Evolutionary conservation across 2,113 vertebrate genomes (phyloP), one percentile per base, ranked within the genome.

Genomic region (Accipiter virgatus): DNA sequence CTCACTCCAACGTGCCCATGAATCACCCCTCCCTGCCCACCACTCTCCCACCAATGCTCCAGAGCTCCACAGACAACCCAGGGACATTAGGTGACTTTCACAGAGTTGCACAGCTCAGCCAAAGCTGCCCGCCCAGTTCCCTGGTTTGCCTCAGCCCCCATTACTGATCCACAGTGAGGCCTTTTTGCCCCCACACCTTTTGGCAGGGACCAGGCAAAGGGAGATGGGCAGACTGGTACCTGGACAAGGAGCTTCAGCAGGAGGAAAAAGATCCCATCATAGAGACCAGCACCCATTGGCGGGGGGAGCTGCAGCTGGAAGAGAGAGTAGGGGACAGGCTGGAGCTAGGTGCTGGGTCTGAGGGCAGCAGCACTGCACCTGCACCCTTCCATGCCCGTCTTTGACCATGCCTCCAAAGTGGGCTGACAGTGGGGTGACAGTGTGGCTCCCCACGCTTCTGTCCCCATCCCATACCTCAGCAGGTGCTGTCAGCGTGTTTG

Each of bases 231-330:
- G 52, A 32, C n/a, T 40, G 66, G 43, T 97, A 98, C 98, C 98
- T 98, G 95, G 27, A 85, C 94, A 58, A 98, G 65, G 4, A 98
- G 92, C 77, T 98, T 98, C 72, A 97, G 56, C 55, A 98, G 70
- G 68, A 98, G 96, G 45, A 97, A 96, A 59, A 98, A 90, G n/a
- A 98, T 75, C 15, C 98, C 98, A 6, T 98, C 98, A 1, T 98
- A 98, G 92, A 98, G 89, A 56, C 98, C 98, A 68, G 96, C 97
- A 83, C 95, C 96, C 87, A 96, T 74, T 15, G 98, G 98, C 3
- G 86, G 95, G 31, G 97, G 95, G 27, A 98, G 32, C 16, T 94
- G 88, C 52, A 98, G 81, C 98, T 98, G 93, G 34, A 63, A 90
- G 80, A 91, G 25, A 82, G 48, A 82, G 26, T 32, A 23, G 7